These are phyloP conservation scores for Anthrax anthrax DNA, from an alignment of 2,888 invertebrate genomes.

Conservation along the genomic window DNA sequence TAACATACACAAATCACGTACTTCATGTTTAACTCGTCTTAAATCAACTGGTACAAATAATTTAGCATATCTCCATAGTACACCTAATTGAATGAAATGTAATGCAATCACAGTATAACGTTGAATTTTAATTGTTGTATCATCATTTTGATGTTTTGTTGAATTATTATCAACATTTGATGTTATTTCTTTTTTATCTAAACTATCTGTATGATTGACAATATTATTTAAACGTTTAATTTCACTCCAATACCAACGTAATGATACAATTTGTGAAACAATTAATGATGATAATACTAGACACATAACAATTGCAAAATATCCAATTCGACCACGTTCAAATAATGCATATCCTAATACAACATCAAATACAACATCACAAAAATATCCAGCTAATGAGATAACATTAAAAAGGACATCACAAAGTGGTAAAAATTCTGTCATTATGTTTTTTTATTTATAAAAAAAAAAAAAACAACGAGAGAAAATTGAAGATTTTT, in stretches of 20 bases:
- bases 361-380: slow-evolving; percentile 79
- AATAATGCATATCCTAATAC: slow-evolving; percentile 73
- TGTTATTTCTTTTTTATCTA: slow-evolving; percentile 7
- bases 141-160: slow-evolving; percentile 17
- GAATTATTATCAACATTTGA: slow-evolving; percentile 19
- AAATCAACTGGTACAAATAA: slow-evolving; percentile 73
- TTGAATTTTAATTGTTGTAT: slow-evolving; percentile 7
- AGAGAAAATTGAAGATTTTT: too few species aligned
- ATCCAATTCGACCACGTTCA: slow-evolving; percentile 47
- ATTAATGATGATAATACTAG: slow-evolving; percentile 59
- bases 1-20: slow-evolving; percentile 56
- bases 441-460: too few species aligned
- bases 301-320: slow-evolving; percentile 52
- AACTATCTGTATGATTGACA: slow-evolving; percentile 1
- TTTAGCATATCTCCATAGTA: slow-evolving; percentile 70
- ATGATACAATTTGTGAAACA: slow-evolving; percentile 60
- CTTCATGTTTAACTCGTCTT: slow-evolving; percentile 70
- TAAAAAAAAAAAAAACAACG: too few species aligned
- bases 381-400: slow-evolving; percentile 77
- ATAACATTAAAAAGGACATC: slow-evolving; percentile 85
- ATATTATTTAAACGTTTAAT: slow-evolving; percentile 2
- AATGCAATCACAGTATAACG: slow-evolving; percentile 39
- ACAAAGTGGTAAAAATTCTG: slow-evolving; percentile 80
- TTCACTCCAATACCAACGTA: slow-evolving; percentile 52
- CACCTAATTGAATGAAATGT: slow-evolving; percentile 55